These are phyloP conservation scores for Pachyseris speciosa DNA, from an alignment of 64 coral and sea anemone genomes.

Conservation along the genomic window DNA sequence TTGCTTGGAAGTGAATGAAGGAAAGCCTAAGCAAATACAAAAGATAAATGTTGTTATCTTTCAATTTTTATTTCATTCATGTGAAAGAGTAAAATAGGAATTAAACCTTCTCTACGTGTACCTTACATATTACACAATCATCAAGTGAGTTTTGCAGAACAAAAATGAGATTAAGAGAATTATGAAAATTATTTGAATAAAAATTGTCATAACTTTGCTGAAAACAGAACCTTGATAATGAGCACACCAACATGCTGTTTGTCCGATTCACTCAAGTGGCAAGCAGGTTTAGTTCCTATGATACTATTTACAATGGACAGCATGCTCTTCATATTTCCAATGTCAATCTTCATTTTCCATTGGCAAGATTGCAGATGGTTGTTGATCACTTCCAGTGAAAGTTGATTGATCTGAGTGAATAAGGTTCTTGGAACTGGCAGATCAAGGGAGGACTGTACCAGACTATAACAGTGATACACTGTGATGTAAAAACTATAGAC, in stretches of 20 bases:
- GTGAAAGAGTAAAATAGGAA: too few relatives aligned
- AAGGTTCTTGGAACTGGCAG: slow-evolving; percentile 69
- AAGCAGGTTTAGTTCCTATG: slow-evolving; percentile 79
- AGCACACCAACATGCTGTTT: slow-evolving; percentile 41
- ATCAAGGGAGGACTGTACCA: slow-evolving; percentile 75
- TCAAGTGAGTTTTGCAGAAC: too few relatives aligned
- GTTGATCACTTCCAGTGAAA: slow-evolving; percentile 69
- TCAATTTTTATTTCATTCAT: background rate
- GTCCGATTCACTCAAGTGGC: slow-evolving; percentile 57
- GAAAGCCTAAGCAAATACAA: slow-evolving; percentile 61
- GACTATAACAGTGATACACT: slow-evolving; percentile 61
- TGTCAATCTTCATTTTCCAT: slow-evolving; percentile 83
- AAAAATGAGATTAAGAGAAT: too few relatives aligned
- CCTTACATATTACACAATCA: too few relatives aligned
- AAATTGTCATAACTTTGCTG: too few relatives aligned
- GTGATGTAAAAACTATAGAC: too few relatives aligned
- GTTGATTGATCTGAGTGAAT: slow-evolving; percentile 65
- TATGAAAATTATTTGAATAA: too few relatives aligned
- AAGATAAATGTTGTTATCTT: background rate
- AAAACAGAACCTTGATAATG: slow-evolving; percentile 64
- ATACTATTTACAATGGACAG: slow-evolving; percentile 79
- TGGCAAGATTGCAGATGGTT: slow-evolving; percentile 58
- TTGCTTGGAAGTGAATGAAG: slow-evolving; percentile 81
- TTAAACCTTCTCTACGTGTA: too few relatives aligned
- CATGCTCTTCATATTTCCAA: slow-evolving; percentile 90